Percentiles rank a stretch among this genome's conserved stretches.
phyloP scores from a whole-genome alignment of 1,140 invertebrate genomes.

The Solen grandis region DNA sequence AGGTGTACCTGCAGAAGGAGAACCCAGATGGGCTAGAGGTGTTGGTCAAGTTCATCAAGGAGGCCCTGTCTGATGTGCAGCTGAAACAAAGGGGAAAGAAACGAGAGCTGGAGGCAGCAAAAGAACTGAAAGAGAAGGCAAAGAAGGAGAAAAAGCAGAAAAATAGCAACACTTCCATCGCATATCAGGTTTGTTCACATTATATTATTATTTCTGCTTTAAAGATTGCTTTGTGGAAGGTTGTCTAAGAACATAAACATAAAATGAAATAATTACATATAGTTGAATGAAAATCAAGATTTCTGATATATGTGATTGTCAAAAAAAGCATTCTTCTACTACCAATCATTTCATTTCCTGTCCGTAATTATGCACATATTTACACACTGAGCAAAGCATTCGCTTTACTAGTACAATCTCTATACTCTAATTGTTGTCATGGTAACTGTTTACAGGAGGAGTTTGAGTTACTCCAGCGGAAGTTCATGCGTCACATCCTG shows the following conservation, averaged over 20 bases:
- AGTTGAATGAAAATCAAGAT: too few species aligned
- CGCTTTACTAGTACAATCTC: too few species aligned
- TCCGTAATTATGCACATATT: too few species aligned
- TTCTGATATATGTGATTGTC: too few species aligned
- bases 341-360: too few species aligned
- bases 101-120: slow-evolving; percentile 6
- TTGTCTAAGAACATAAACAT: too few species aligned
- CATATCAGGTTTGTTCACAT: slow-evolving; percentile 56
- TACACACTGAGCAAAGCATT: too few species aligned
- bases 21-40: slow-evolving; percentile 56
- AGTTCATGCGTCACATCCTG: slow-evolving; percentile 75
- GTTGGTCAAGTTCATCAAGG: slow-evolving; percentile 54
- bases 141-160: slow-evolving; percentile 54
- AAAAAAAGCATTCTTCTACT: too few species aligned
- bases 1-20: slow-evolving; percentile 75
- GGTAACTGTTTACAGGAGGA: slow-evolving; percentile 73
- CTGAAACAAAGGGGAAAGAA: slow-evolving; percentile 39
- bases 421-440: too few species aligned
- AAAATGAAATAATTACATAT: too few species aligned
- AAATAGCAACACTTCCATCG: slow-evolving; percentile 24
- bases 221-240: too few species aligned
- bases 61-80: slow-evolving; percentile 24
- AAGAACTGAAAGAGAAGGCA: slow-evolving; percentile 45
- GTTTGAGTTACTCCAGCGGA: slow-evolving; percentile 76
- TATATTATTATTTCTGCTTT: neutral